These are phyloP conservation scores for Calyptommatus sinebrachiatus DNA, from an alignment of 2,113 vertebrate genomes.

Conservation along the genomic window DNA sequence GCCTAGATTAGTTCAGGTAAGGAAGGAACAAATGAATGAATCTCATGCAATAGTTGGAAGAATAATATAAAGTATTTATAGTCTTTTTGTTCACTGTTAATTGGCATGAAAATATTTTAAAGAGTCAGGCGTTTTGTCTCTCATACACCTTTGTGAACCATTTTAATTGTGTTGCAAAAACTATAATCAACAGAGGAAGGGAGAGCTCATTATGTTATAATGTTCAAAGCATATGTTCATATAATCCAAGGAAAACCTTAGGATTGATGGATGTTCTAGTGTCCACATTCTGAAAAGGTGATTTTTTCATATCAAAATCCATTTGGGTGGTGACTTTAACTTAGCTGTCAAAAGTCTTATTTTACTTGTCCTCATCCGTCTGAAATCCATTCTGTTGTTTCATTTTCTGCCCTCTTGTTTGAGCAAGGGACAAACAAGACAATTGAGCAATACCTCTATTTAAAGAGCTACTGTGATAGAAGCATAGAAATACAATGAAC, in stretches of 20 bases:
- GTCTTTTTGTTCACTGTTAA: not conserved
- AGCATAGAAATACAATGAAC: no score
- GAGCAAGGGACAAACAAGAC: not conserved
- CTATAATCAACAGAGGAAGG: no score
- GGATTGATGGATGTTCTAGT: not conserved
- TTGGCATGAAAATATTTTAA: not conserved
- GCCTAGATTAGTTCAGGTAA: not conserved
- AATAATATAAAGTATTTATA: not conserved
- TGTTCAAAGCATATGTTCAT: not conserved
- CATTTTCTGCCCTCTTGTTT: not conserved
- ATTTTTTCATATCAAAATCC: conserved; percentile 31
- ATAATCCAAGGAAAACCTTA: not conserved
- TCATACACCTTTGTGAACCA: not conserved
- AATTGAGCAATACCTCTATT: not conserved
- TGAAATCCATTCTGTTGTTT: not conserved
- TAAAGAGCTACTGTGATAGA: no score
- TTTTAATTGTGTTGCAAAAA: not conserved
- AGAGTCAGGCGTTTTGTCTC: not conserved
- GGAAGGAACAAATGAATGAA: not conserved
- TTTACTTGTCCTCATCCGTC: not conserved
- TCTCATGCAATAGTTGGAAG: not conserved
- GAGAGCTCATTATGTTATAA: not conserved
- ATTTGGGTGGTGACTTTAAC: not conserved
- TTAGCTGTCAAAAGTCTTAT: conserved; percentile 24
- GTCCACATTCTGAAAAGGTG: not conserved